Conservation (phyloP, 2,888 invertebrate species). For the Entomobrya proxima region DNA sequence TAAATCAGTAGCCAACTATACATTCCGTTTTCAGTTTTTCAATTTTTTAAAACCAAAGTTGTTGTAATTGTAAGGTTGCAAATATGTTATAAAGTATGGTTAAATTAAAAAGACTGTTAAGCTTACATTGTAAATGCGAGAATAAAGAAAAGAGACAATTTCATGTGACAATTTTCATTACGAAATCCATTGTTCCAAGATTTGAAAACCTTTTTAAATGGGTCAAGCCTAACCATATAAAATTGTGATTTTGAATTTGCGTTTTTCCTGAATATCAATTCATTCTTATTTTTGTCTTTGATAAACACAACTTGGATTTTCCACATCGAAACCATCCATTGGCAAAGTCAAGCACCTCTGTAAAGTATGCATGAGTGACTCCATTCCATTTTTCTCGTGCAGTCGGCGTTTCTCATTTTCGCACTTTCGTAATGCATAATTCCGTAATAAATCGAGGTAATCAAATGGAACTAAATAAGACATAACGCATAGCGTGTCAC, state of each 20-base stretch:
- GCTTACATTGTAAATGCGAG: background rate
- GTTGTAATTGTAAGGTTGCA: too few relatives aligned
- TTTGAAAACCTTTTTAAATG: background rate
- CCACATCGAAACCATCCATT: too few relatives aligned
- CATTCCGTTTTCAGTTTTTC: background rate
- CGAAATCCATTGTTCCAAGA: background rate
- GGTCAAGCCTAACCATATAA: background rate
- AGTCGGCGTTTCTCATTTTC: too few relatives aligned
- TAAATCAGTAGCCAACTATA: background rate
- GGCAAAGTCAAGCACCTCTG: too few relatives aligned
- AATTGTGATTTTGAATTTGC: background rate
- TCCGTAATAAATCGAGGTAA: background rate
- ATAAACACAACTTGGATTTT: background rate
- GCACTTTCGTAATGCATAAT: background rate
- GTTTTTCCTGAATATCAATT: background rate
- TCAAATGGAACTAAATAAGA: background rate
- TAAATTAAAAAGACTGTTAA: too few relatives aligned
- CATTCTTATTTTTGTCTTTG: background rate
- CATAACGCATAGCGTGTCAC: background rate
- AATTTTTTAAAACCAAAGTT: background rate
- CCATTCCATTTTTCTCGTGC: too few relatives aligned
- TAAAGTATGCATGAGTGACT: background rate
- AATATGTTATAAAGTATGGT: too few relatives aligned
- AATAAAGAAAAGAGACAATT: background rate
- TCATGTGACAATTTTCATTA: background rate